Evolutionary conservation across 2,888 invertebrate species (phyloP).

Genomic region (Pharmacophagus antenor): DNA sequence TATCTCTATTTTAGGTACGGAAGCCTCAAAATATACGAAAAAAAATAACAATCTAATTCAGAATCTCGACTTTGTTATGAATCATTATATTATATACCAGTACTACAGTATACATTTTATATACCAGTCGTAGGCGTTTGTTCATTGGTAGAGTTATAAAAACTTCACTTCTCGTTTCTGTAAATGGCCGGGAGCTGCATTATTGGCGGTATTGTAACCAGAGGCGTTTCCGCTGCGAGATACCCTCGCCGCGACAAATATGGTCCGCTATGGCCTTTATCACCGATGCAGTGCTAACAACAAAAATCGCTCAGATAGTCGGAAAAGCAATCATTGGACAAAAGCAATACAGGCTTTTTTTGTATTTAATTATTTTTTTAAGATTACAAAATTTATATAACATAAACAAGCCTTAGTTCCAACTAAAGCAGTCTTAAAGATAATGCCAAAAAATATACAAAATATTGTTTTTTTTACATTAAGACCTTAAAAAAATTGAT

Average conservation of each 20-base stretch:
- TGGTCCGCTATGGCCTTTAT: slow-evolving; percentile 28
- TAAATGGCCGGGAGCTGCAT: slow-evolving; percentile 10
- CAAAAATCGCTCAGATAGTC: slow-evolving; percentile 5
- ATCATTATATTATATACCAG: too few relatives aligned
- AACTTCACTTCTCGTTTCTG: slow-evolving; percentile 5
- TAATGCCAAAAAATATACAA: background rate
- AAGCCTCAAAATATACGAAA: too few relatives aligned
- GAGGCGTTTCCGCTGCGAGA: slow-evolving; percentile 20
- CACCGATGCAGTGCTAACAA: slow-evolving; percentile 18
- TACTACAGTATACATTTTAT: too few relatives aligned
- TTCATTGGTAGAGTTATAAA: background rate
- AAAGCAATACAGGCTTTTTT: background rate
- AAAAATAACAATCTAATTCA: too few relatives aligned
- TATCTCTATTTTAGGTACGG: too few relatives aligned
- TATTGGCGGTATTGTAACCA: slow-evolving; percentile 11
- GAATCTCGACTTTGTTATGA: too few relatives aligned
- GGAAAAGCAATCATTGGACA: background rate
- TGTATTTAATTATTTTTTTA: too few relatives aligned
- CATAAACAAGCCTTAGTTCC: too few relatives aligned
- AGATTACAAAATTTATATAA: too few relatives aligned
- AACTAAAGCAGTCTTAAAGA: too few relatives aligned
- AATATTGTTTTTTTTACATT: background rate
- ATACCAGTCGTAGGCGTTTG: too few relatives aligned
- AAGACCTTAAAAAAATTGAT: too few relatives aligned
- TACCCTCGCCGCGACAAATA: slow-evolving; percentile 21